Percentiles rank a stretch among this genome's conserved stretches.
phyloP scores from a whole-genome alignment of 2,797 vertebrate species.

The Semaprochilodus insignis region DNA sequence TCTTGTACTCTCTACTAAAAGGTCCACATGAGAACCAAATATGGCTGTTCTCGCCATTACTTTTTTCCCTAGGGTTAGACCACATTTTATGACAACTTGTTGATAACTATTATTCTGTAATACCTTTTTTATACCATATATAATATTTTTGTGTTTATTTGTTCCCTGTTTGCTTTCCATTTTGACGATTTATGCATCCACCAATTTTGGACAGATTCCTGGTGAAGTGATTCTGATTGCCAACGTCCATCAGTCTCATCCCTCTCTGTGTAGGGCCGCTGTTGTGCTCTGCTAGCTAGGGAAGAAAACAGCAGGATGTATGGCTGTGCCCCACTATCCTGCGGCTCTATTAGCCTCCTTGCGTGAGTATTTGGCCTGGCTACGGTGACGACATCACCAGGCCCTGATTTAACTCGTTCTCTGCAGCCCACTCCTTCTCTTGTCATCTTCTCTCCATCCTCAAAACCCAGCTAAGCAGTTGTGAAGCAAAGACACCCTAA shows the following conservation, averaged over 20 bases:
- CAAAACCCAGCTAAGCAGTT: conserved; percentile 69
- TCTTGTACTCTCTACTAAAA: no score
- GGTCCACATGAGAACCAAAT: no score
- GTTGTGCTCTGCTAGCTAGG: conserved; percentile 64
- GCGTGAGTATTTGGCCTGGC: conserved; percentile 74
- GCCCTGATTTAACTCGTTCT: conserved; percentile 82
- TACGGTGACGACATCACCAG: conserved; percentile 69
- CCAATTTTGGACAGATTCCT: not conserved
- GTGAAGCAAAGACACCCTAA: conserved; percentile 72
- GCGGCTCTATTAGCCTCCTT: conserved; percentile 75
- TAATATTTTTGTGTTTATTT: not conserved
- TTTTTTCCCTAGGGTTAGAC: no score
- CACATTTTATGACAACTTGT: no score
- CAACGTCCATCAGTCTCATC: not conserved
- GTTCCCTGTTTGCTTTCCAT: not conserved
- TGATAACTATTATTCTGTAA: no score
- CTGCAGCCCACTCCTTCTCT: conserved; percentile 71
- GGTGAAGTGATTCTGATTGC: not conserved
- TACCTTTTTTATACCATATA: not conserved
- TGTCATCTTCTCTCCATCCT: conserved; percentile 67
- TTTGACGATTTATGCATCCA: not conserved
- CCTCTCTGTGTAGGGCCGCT: not conserved
- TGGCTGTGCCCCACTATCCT: conserved; percentile 72
- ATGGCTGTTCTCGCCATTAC: no score
- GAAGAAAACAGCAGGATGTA: conserved; percentile 71